These are phyloP conservation scores for Plusia festucae DNA, from an alignment of 2,888 invertebrate species.

Conservation along the genomic window DNA sequence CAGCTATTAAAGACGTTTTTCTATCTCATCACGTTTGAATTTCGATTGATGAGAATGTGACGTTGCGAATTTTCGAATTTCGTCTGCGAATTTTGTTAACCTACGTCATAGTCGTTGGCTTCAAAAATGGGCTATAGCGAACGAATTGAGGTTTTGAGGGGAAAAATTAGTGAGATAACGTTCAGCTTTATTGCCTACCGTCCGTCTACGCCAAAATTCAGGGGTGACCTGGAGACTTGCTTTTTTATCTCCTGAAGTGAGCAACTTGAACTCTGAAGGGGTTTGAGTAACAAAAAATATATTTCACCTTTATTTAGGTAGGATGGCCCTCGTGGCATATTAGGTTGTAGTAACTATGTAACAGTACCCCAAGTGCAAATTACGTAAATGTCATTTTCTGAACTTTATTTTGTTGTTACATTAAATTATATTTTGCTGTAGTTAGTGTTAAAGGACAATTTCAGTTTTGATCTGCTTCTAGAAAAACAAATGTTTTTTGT, in stretches of 20 bases:
- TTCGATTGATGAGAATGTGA: slow-evolving; percentile 60
- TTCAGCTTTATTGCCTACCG: slow-evolving; percentile 78
- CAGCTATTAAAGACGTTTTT: slow-evolving; percentile 53
- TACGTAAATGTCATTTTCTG: slow-evolving; percentile 2
- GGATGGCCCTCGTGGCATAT: slow-evolving; percentile 10
- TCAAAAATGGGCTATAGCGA: slow-evolving; percentile 62
- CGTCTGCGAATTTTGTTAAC: slow-evolving; percentile 59
- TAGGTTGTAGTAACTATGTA: slow-evolving; percentile 20
- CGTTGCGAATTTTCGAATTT: slow-evolving; percentile 65
- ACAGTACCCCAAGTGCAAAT: not conserved
- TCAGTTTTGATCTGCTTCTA: not conserved
- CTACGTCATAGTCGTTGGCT: slow-evolving; percentile 67
- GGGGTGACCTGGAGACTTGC: slow-evolving; percentile 63
- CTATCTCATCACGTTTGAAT: slow-evolving; percentile 52
- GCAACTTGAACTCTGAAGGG: slow-evolving; percentile 53
- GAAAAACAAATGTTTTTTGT: not conserved
- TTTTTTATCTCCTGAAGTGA: slow-evolving; percentile 68
- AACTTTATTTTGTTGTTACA: not conserved
- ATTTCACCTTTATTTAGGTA: slow-evolving; percentile 40
- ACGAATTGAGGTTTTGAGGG: slow-evolving; percentile 62
- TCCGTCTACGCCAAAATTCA: slow-evolving; percentile 74
- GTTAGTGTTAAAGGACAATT: not conserved
- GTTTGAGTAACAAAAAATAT: slow-evolving; percentile 44
- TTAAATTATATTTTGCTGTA: not conserved
- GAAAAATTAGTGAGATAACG: slow-evolving; percentile 83